These are phyloP conservation scores for Exephanes ischioxanthus DNA, from an alignment of 2,888 invertebrate species.

Conservation along the genomic window DNA sequence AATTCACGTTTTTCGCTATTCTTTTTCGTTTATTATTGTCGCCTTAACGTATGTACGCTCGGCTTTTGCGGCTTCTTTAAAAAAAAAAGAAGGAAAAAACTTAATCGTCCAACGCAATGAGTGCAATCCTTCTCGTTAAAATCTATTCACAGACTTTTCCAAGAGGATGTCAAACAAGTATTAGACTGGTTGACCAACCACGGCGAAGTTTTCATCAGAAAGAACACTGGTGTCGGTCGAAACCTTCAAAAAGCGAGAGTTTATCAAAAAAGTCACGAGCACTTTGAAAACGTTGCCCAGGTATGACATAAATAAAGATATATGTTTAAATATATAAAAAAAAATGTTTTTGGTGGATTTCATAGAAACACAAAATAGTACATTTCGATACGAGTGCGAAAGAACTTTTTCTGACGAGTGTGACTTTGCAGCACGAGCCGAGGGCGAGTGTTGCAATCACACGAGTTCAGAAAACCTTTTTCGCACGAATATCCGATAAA, in stretches of 20 bases:
- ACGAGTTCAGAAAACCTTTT: too few relatives aligned
- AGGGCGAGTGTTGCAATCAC: too few relatives aligned
- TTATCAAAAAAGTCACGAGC: slow-evolving; percentile 99
- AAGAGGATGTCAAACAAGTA: slow-evolving; percentile 99
- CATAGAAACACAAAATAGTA: too few relatives aligned
- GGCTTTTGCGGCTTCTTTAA: slow-evolving; percentile 61
- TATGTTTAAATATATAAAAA: not conserved
- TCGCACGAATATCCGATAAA: too few relatives aligned
- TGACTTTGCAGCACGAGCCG: too few relatives aligned
- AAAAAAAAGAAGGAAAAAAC: not conserved
- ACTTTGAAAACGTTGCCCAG: slow-evolving; percentile 99
- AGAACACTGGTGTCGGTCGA: slow-evolving; percentile 98
- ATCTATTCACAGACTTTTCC: slow-evolving; percentile 89
- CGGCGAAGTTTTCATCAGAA: slow-evolving; percentile 98
- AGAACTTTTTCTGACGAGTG: too few relatives aligned
- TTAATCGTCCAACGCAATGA: slow-evolving; percentile 29
- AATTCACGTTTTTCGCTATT: slow-evolving; percentile 44
- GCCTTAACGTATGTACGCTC: slow-evolving; percentile 39
- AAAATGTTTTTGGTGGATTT: too few relatives aligned
- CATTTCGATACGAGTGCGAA: too few relatives aligned
- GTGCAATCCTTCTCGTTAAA: slow-evolving; percentile 36
- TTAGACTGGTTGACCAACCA: slow-evolving; percentile 99
- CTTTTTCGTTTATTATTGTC: slow-evolving; percentile 8
- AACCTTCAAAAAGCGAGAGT: slow-evolving; percentile 97
- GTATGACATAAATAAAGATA: slow-evolving; percentile 85